Evolutionary conservation across 2,797 vertebrate genomes (phyloP).

Genomic region (Sebastes dallii): DNA sequence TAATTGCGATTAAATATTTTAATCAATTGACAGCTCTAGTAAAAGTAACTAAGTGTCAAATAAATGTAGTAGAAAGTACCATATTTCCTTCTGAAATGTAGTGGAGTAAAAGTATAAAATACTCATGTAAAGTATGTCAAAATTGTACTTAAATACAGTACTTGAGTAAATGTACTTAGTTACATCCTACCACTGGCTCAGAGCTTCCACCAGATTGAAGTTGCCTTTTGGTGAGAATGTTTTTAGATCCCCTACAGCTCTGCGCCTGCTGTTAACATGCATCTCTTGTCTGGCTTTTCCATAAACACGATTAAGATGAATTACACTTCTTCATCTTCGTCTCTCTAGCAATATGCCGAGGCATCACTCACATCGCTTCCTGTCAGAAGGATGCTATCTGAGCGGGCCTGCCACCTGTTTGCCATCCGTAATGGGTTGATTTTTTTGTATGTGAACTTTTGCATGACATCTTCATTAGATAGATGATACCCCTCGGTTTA

Average conservation of each 20-base stretch:
- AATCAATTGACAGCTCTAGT: no score
- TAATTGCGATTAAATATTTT: no score
- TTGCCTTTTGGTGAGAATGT: slow-evolving; percentile 10
- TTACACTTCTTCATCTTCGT: slow-evolving; percentile 28
- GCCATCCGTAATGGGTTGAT: not conserved
- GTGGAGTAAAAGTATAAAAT: no score
- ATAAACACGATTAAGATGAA: slow-evolving; percentile 36
- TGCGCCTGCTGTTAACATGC: slow-evolving; percentile 9
- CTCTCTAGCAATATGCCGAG: slow-evolving; percentile 19
- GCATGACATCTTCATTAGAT: not conserved
- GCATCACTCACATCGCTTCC: slow-evolving; percentile 17
- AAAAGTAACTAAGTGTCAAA: no score
- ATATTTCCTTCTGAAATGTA: no score
- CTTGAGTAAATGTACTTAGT: no score
- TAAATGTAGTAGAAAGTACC: no score
- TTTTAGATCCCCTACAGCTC: slow-evolving; percentile 23
- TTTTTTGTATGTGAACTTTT: not conserved
- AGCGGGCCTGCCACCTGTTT: slow-evolving; percentile 3
- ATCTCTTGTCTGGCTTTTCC: slow-evolving; percentile 36
- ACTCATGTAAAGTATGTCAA: no score
- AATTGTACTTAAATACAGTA: no score
- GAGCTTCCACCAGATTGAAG: not conserved
- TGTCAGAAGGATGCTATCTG: not conserved
- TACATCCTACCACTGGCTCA: no score
- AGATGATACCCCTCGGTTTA: not conserved